Evolutionary conservation across 1,140 invertebrate species (phyloP).

Genomic region (Caenorhabditis inopinata): DNA sequence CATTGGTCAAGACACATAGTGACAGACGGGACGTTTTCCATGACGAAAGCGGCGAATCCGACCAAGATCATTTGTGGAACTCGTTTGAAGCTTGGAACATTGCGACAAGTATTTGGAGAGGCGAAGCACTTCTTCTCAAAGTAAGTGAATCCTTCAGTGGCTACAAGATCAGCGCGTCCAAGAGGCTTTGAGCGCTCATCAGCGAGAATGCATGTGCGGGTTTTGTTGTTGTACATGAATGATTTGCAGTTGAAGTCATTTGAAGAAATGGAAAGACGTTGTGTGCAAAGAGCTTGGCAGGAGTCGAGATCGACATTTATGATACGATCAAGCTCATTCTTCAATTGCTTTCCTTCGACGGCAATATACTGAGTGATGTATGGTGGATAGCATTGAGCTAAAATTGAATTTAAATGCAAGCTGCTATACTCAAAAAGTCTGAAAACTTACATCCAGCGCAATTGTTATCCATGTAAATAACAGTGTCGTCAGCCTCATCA

Average conservation of each 20-base stretch:
- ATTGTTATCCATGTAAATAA: constrained; percentile 66
- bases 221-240: constrained; percentile 65
- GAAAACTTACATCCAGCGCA: constrained; percentile 63
- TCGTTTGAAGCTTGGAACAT: constrained; percentile 62
- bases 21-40: constrained; percentile 66
- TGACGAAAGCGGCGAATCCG: constrained; percentile 66
- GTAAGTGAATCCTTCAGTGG: constrained; percentile 62
- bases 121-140: constrained; percentile 67
- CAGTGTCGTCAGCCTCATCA: constrained; percentile 63
- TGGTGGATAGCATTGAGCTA: constrained; percentile 66
- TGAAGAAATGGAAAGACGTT: constrained; percentile 58
- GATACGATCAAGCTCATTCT: constrained; percentile 60
- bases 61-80: constrained; percentile 66
- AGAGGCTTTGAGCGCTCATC: constrained; percentile 64
- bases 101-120: constrained; percentile 64
- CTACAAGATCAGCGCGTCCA: constrained; percentile 58
- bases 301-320: constrained; percentile 60
- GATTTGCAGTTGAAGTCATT: constrained; percentile 67
- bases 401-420: constrained; percentile 36
- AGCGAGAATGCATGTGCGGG: constrained; percentile 59
- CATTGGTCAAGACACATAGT: constrained; percentile 67
- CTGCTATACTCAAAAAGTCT: background rate
- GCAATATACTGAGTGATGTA: constrained; percentile 66
- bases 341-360: constrained; percentile 63
- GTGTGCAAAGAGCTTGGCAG: constrained; percentile 64